A percentile compares a stretch with the other conserved stretches of the same genome.
These are phyloP conservation scores for Bradypodion pumilum DNA, from an alignment of 2,797 vertebrate genomes.

Conservation along the genomic window DNA sequence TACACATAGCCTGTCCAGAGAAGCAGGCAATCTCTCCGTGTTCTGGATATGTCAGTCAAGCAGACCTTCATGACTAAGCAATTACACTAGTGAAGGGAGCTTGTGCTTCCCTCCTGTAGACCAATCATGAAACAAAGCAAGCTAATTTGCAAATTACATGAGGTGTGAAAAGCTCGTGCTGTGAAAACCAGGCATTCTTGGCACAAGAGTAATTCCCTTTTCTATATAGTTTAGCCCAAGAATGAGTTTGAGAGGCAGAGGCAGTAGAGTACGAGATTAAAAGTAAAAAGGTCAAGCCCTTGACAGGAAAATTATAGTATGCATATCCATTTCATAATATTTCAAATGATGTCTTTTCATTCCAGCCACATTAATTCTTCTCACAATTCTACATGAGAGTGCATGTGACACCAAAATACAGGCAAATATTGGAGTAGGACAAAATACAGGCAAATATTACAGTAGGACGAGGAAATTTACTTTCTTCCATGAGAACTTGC, in stretches of 20 bases:
- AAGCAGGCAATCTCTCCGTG: too few species aligned
- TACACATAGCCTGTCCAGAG: too few species aligned
- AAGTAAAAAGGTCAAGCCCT: neutral
- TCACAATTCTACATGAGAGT: neutral
- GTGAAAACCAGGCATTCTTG: too few species aligned
- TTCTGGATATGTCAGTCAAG: too few species aligned
- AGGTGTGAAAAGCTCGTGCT: too few species aligned
- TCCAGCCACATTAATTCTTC: neutral
- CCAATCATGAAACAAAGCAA: too few species aligned
- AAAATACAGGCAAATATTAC: too few species aligned
- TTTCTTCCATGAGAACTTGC: constrained; percentile 40
- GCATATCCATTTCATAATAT: neutral
- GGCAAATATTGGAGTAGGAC: neutral
- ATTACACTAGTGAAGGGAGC: too few species aligned
- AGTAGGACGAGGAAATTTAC: neutral
- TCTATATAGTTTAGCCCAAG: neutral
- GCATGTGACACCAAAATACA: neutral
- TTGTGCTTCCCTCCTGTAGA: too few species aligned
- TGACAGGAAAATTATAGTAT: neutral
- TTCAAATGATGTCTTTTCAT: neutral
- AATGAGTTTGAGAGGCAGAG: neutral
- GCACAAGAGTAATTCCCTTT: too few species aligned
- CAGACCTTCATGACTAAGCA: too few species aligned
- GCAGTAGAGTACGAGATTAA: neutral
- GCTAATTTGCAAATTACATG: too few species aligned